Evolutionary conservation across 2,797 vertebrate genomes (phyloP).

Genomic region (Amphiprion clarkii): DNA sequence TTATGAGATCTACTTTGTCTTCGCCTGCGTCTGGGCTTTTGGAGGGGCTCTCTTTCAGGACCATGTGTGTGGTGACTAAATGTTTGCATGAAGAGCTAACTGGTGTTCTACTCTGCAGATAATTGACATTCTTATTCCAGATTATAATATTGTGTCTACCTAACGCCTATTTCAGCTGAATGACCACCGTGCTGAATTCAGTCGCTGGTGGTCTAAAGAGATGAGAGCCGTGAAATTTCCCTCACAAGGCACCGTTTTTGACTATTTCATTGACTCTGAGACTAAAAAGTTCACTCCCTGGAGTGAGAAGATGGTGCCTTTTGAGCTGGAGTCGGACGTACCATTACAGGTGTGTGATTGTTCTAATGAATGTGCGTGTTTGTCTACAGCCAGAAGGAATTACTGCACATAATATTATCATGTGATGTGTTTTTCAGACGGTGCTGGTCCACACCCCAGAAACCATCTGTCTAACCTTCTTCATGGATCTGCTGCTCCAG

Average conservation of each 20-base stretch:
- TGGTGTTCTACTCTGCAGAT: neutral
- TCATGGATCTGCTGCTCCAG: slow-evolving; percentile 84
- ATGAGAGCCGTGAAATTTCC: slow-evolving; percentile 89
- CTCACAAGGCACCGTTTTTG: slow-evolving; percentile 89
- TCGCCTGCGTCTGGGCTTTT: slow-evolving; percentile 88
- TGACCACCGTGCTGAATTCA: slow-evolving; percentile 89
- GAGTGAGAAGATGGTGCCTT: slow-evolving; percentile 83
- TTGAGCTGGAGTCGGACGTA: slow-evolving; percentile 85
- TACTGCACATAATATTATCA: neutral
- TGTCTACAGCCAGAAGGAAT: neutral
- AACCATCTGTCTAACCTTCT: slow-evolving; percentile 81
- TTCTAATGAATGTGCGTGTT: neutral
- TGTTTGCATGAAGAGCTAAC: neutral
- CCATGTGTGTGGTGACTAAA: slow-evolving; percentile 82
- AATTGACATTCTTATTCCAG: neutral
- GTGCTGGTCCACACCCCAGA: slow-evolving; percentile 82
- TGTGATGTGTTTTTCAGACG: slow-evolving; percentile 67
- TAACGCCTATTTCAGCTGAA: slow-evolving; percentile 78
- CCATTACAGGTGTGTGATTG: slow-evolving; percentile 78
- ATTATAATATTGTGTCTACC: neutral
- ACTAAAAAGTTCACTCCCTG: slow-evolving; percentile 87
- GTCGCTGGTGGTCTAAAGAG: slow-evolving; percentile 90
- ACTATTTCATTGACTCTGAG: slow-evolving; percentile 89
- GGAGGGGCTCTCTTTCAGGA: slow-evolving; percentile 89
- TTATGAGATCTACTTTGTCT: slow-evolving; percentile 90